Base-by-base conservation (phyloP, 23 tunicate genomes). In the Phallusia fumigata region DNA sequence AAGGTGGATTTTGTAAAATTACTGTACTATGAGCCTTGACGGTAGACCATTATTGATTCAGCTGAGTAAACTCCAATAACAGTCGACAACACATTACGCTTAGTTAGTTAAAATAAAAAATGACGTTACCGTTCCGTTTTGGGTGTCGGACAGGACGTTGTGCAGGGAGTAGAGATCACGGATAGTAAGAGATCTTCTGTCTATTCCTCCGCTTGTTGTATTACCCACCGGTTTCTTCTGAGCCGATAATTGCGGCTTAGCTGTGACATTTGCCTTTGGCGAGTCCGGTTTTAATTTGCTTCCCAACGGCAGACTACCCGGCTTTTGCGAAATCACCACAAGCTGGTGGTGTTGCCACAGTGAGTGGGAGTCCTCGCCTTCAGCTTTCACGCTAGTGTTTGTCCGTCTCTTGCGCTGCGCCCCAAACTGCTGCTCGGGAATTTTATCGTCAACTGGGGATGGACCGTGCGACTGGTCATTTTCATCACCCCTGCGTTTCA, bases 71-170 rank as follows among this genome's bases (percentile, higher is more conserved):
- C 10, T 10, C 8, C 10, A 40, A 40, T 40, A n/a, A n/a, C n/a
- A n/a, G n/a, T n/a, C n/a, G n/a, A 40, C 47, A 40, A 40, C 47
- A 3, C 8, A 40, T 3, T 10, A 40, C 47, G 47, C 8, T 40
- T 40, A n/a, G n/a, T 73, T 73, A 73, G 16, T 24, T 24, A 73
- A 73, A 73, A 73, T 73, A 19, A 73, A 73, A 79, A n/a, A 89
- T 40, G 47, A 5, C 10, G 10, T 89, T 75, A 94, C 99, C 90
- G 99, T 96, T 82, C 99, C 99, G 65, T 96, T 96, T 47, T 91
- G 96, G 0, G 99, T 96, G 79, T 96, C 97, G 51, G 99, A 96
- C 26, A 96, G 82, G 21, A 96, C 99, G 79, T 96, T 86, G 64
- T 91, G 96, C 18, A 96, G 64, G 10, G 96, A 87, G 82, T 96